Base-by-base conservation (phyloP, 2,888 invertebrate species). In the Drosophila pseudotakahashii region DNA sequence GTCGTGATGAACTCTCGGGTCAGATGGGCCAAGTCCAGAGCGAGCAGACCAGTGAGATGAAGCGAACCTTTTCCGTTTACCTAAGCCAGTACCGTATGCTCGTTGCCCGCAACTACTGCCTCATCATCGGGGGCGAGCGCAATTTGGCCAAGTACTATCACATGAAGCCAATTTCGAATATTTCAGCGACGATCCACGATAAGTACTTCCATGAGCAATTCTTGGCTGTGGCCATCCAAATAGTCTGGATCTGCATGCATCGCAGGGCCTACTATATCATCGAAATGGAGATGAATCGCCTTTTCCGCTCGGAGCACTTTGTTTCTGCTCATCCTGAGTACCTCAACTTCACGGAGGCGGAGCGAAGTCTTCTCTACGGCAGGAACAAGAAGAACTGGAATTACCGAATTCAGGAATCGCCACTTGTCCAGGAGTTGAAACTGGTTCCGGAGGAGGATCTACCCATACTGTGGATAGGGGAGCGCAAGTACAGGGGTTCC, bases 271-370 rank as follows among this genome's bases (percentile, higher is more conserved):
- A 89, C 59, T 77, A 86, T 11, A 61, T 90, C 6, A 91, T 92
- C 34, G 90, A 91, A 52, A 73, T 77, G 78, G 92, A 92, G 77
- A 90, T 92, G 63, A 89, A 89, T 78, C 85, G 92, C 6, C 77
- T 92, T 1, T 91, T 92, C 74, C 82, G 92, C 3, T 91, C 92
- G 2, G 89, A 91, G 26, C 90, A 92, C 63, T 92, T 91, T 60
- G 81, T 86, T 36, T 51, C 84, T 23, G 68, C 67, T 1, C 79
- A 75, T 0, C 75, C 79, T 0, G 78, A 89, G 9, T 70, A 77
- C 7, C 55, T 87, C 6, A 60, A 71, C 6, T 91, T 91, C 44
- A 75, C 78, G 0, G 44, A 47, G 0, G 54, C 79, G 1, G 92
- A 92, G 61, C 66, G 82, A 2, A 82, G 88, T 55, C 69, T 91